Conservation (phyloP, 1,140 invertebrate species). For the Pogonomyrmex californicus region DNA sequence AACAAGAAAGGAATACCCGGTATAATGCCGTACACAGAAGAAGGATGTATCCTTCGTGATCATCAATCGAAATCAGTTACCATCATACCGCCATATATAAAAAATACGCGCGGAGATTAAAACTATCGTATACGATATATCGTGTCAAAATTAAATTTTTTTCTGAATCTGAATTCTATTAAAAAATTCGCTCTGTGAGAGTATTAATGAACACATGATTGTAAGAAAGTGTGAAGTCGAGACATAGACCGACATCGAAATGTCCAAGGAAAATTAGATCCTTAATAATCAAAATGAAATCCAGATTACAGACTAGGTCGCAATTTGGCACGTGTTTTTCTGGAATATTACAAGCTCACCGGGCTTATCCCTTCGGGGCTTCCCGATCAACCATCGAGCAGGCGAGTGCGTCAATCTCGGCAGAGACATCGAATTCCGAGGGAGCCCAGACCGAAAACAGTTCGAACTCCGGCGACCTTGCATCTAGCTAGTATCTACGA, state of each 20-base stretch:
- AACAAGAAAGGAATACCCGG: constrained; percentile 89
- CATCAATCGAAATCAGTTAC: neutral
- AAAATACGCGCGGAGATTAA: neutral
- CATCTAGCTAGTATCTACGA: constrained; percentile 88
- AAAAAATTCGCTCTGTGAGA: neutral
- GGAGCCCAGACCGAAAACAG: constrained; percentile 87
- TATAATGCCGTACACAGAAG: constrained; percentile 95
- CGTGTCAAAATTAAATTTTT: constrained; percentile 1
- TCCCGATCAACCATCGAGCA: constrained; percentile 86
- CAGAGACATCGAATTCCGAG: constrained; percentile 86
- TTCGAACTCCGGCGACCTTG: constrained; percentile 88
- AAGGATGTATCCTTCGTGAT: constrained; percentile 94
- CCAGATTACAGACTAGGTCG: constrained; percentile 90
- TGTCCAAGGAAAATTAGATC: neutral
- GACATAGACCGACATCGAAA: neutral
- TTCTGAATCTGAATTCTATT: neutral
- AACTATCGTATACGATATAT: neutral
- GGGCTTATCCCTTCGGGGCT: constrained; percentile 90
- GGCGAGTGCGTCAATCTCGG: constrained; percentile 87
- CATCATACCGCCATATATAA: neutral
- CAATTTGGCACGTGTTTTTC: constrained; percentile 91
- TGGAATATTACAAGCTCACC: constrained; percentile 93
- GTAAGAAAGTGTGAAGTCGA: neutral
- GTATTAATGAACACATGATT: neutral
- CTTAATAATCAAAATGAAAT: constrained; percentile 52